These are phyloP conservation scores for Pangasius djambal DNA, from an alignment of 2,797 vertebrate genomes.

Conservation along the genomic window DNA sequence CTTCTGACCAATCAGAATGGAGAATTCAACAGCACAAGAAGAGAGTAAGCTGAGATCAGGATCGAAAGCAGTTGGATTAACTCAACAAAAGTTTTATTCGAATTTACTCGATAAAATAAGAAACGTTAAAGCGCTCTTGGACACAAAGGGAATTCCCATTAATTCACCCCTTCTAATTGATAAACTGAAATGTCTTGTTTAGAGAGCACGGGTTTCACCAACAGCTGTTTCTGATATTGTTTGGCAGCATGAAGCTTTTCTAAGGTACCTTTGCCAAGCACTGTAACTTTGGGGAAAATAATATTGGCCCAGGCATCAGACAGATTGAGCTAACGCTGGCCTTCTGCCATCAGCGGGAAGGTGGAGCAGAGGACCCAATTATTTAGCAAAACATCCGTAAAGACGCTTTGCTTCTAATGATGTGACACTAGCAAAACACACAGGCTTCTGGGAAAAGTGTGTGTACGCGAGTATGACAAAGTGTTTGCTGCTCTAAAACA, in stretches of 20 bases:
- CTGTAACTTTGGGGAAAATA: slow-evolving; percentile 54
- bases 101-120: not conserved
- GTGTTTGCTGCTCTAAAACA: not conserved
- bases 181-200: slow-evolving; percentile 27
- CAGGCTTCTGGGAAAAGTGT: slow-evolving; percentile 45
- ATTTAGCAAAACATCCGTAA: slow-evolving; percentile 63
- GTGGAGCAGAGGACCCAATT: slow-evolving; percentile 63
- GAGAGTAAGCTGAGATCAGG: too few species aligned
- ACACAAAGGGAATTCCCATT: slow-evolving; percentile 47
- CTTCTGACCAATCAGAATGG: not conserved
- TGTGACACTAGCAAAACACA: slow-evolving; percentile 51
- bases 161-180: slow-evolving; percentile 9
- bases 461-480: not conserved
- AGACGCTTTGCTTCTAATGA: slow-evolving; percentile 59
- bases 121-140: not conserved
- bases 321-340: slow-evolving; percentile 55
- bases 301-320: slow-evolving; percentile 61
- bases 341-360: slow-evolving; percentile 50
- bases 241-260: slow-evolving; percentile 45
- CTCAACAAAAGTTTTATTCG: not conserved
- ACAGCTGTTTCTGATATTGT: slow-evolving; percentile 56
- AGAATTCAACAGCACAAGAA: too few species aligned
- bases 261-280: slow-evolving; percentile 56
- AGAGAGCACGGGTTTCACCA: slow-evolving; percentile 38
- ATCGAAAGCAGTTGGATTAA: not conserved